Evolutionary conservation across 2,888 invertebrate species (phyloP), one percentile per base, ranked within the genome.

Genomic region (Diplazon laetatorius): DNA sequence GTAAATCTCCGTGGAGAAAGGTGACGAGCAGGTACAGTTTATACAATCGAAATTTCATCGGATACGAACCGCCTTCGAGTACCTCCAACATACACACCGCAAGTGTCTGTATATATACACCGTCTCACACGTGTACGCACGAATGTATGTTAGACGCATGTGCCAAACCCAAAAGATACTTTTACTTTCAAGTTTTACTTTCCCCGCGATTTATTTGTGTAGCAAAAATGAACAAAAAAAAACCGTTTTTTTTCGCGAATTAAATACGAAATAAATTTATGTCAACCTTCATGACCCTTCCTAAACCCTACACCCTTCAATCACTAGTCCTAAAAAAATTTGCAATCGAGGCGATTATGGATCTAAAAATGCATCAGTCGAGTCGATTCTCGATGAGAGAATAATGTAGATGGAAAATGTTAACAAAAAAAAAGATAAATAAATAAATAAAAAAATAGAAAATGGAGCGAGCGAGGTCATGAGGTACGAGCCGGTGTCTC

Each of bases 11-110:
- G n/a, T 72, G 48, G 75, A 75, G 78, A 78, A 78, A 78, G 78
- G 78, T 75, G 69, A 71, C 74, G 65, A n/a, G n/a, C n/a, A n/a
- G n/a, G n/a, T n/a, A n/a, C n/a, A 44, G 62, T 71, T 71, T 57
- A 35, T 71, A 74, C 74, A 78, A 74, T 74, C 73, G 74, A 70
- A 78, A 70, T 78, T 78, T 78, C 50, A 66, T 78, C 72, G 44
- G 30, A n/a, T n/a, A n/a, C n/a, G n/a, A n/a, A 14, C 50, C 9
- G 68, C 37, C 44, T 20, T 44, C 18, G 59, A 16, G 63, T 50
- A 25, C 37, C 65, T 48, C 5, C 16, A n/a, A 16, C 37, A 37
- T 50, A 20, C n/a, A 22, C 25, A 39, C 16, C 5, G 30, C n/a
- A 44, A 9, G n/a, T 10, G 30, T 30, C 18, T n/a, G 14, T 52